These are phyloP conservation scores for Romanomermis culicivorax DNA, from an alignment of 2,888 invertebrate species.

Conservation along the genomic window DNA sequence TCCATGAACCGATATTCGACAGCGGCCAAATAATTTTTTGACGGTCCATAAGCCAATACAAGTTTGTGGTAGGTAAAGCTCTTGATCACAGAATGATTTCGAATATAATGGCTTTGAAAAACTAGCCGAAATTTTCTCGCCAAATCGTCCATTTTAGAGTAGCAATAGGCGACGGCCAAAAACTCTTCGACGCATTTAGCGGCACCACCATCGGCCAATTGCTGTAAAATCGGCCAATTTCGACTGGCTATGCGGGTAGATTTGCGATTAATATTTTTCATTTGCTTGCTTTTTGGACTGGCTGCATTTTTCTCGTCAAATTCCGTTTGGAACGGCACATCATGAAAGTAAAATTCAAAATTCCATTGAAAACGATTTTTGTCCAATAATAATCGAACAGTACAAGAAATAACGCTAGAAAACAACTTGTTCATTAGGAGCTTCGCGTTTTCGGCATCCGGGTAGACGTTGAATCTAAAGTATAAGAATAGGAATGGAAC, in stretches of 20 bases:
- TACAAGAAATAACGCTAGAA: background rate
- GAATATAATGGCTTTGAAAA: background rate
- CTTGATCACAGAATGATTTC: constrained; percentile 40
- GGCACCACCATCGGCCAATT: background rate
- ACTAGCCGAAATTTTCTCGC: background rate
- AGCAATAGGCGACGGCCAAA: constrained; percentile 12
- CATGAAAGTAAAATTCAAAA: background rate
- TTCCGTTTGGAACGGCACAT: background rate
- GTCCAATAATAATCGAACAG: background rate
- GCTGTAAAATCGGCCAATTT: background rate
- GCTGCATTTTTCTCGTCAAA: background rate
- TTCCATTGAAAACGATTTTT: background rate
- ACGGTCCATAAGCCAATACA: constrained; percentile 65
- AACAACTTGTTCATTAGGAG: background rate
- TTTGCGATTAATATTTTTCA: background rate
- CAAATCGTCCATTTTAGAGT: constrained; percentile 6
- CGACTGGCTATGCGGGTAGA: background rate
- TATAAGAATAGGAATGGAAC: too few relatives aligned
- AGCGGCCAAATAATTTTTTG: constrained; percentile 43
- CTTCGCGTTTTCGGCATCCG: background rate
- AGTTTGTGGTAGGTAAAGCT: constrained; percentile 80
- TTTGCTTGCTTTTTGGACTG: background rate
- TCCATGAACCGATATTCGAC: constrained; percentile 18
- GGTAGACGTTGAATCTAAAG: background rate
- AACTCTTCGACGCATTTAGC: constrained; percentile 6